phyloP scores from a whole-genome alignment of 2,888 invertebrate genomes.

The Hypomecis punctinalis region DNA sequence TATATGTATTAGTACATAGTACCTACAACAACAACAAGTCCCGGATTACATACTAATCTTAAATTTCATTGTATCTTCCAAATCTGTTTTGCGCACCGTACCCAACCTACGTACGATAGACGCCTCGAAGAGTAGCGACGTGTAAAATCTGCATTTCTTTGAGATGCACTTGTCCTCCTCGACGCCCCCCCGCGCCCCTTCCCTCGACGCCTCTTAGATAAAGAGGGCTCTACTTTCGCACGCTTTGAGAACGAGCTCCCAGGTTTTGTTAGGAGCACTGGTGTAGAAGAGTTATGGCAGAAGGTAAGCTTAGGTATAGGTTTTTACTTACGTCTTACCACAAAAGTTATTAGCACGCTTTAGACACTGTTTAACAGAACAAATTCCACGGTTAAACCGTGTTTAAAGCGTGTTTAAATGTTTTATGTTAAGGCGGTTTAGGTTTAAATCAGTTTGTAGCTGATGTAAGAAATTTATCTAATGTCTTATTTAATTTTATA shows the following conservation, averaged over 20 bases:
- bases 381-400: no score
- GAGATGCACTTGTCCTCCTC: constrained; percentile 81
- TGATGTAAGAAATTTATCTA: no score
- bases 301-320: background rate
- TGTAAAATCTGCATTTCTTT: constrained; percentile 86
- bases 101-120: constrained; percentile 65
- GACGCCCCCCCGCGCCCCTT: constrained; percentile 42
- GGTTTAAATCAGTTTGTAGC: no score
- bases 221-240: constrained; percentile 82
- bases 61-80: no score
- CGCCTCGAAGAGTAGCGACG: constrained; percentile 82
- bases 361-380: no score
- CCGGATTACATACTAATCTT: background rate
- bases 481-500: no score
- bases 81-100: constrained; percentile 53
- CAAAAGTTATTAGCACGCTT: no score
- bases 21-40: background rate
- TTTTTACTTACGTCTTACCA: background rate
- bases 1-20: no score
- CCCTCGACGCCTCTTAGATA: constrained; percentile 75
- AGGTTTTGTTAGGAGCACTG: constrained; percentile 73
- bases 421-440: no score
- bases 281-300: constrained; percentile 13
- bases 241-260: constrained; percentile 75
- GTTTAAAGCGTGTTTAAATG: no score